Evolutionary conservation across 2,113 vertebrate genomes (phyloP), one percentile per base, ranked within the genome.

Genomic region (Xyrauchen texanus): DNA sequence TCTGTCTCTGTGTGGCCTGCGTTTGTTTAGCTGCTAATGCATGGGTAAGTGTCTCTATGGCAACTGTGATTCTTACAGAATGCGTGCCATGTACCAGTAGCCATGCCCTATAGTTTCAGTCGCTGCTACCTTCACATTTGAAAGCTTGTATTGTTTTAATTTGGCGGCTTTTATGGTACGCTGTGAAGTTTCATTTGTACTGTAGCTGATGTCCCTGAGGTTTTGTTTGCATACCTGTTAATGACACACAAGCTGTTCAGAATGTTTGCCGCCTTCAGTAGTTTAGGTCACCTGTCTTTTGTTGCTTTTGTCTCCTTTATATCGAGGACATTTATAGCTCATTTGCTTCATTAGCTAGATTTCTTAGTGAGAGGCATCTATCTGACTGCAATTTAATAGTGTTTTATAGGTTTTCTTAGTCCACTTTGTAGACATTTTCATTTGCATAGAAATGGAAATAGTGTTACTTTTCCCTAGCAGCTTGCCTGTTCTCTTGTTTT

Each of bases 1-100:
- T 86, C 65, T 85, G 72, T 84, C 52, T 82, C 67, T 82, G 46
- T 82, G 67, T 42, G 10, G 70, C 78, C 86, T 87, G 80, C 68
- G 47, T 86, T 85, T 88, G 70, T 84, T 86, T 87, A 86, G 81
- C 84, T 82, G 81, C 81, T n/a, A 83, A 89, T 83, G 77, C 64
- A 81, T 81, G 84, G 92, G 92, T 92, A 91, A 93, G 92, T 92
- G 76, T 84, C 65, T 71, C 78, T 49, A 13, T 81, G 77, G 66
- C 15, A 76, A 83, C 55, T 58, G 57, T 21, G 62, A 72, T 61
- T 78, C 70, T 65, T 77, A 68, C 72, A 72, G 51, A 78, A 66
- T 81, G 62, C 64, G 68, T 52, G 68, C 69, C 7, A 49, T 81
- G 84, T 61, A 69, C 62, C 65, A 61, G 75, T 85, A 80, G 67